Evolutionary conservation across 2,113 vertebrate species (phyloP).

Genomic region (Smithornis capensis): DNA sequence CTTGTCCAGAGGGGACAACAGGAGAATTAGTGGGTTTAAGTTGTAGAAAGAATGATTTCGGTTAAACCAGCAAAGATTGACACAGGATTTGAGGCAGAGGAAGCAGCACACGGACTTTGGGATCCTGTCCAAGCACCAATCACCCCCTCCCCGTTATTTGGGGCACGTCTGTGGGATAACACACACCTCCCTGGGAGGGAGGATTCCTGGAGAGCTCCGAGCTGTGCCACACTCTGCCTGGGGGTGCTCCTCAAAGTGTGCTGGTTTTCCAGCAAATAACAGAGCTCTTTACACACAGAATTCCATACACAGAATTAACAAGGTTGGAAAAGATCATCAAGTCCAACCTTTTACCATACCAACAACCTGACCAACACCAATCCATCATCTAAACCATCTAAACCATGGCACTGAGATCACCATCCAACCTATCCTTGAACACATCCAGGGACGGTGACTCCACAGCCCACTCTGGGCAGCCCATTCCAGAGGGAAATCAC

Average conservation of each 20-base stretch:
- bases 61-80: background rate
- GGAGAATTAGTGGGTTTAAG: background rate
- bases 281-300: background rate
- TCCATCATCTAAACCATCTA: no score
- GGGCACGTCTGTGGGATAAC: background rate
- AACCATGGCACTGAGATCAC: no score
- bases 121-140: background rate
- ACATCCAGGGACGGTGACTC: no score
- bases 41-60: background rate
- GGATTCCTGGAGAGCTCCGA: background rate
- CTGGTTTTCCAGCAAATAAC: background rate
- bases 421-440: no score
- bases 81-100: background rate
- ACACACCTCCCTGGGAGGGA: rapidly evolving
- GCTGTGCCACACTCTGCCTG: background rate
- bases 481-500: no score
- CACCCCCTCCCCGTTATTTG: rapidly evolving
- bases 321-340: no score
- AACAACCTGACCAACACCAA: no score
- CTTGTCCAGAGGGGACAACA: background rate
- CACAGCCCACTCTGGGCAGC: no score
- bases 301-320: no score
- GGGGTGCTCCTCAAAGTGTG: background rate
- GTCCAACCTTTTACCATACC: no score
- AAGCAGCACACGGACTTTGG: background rate